Conservation (phyloP, 2,888 invertebrate genomes). For the Parnassius smintheus region DNA sequence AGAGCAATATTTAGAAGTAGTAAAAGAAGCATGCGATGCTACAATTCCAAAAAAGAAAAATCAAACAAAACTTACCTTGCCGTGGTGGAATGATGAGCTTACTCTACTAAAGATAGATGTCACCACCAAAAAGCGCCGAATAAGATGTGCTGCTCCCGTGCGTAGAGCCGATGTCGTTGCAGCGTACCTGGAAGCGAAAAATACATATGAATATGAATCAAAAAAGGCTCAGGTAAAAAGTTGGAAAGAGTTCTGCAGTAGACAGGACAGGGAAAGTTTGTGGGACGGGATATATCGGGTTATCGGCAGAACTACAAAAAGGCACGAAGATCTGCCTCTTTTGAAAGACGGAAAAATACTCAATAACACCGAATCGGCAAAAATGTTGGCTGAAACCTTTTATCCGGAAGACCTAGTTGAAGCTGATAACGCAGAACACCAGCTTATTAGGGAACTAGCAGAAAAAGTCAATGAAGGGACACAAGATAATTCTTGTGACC, state of each 20-base stretch:
- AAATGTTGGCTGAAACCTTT: neutral
- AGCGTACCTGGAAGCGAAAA: neutral
- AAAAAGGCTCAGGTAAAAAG: neutral
- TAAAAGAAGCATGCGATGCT: too few species aligned
- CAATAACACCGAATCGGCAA: neutral
- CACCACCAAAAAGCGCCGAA: neutral
- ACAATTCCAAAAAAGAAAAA: too few species aligned
- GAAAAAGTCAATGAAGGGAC: neutral
- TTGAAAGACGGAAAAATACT: neutral
- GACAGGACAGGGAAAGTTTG: neutral
- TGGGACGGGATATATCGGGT: neutral
- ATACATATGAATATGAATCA: neutral
- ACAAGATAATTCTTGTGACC: neutral
- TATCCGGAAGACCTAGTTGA: neutral
- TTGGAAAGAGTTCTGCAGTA: neutral
- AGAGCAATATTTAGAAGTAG: too few species aligned
- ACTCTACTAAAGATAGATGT: neutral
- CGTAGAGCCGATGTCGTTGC: neutral
- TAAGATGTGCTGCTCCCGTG: neutral
- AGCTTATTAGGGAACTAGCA: neutral
- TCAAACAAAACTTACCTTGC: too few species aligned
- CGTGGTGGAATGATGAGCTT: neutral
- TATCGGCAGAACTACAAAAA: neutral
- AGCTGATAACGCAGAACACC: neutral
- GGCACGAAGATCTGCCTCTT: neutral